phyloP scores from a whole-genome alignment of 2,797 vertebrate species.

The Spinibarbus caldwelli region DNA sequence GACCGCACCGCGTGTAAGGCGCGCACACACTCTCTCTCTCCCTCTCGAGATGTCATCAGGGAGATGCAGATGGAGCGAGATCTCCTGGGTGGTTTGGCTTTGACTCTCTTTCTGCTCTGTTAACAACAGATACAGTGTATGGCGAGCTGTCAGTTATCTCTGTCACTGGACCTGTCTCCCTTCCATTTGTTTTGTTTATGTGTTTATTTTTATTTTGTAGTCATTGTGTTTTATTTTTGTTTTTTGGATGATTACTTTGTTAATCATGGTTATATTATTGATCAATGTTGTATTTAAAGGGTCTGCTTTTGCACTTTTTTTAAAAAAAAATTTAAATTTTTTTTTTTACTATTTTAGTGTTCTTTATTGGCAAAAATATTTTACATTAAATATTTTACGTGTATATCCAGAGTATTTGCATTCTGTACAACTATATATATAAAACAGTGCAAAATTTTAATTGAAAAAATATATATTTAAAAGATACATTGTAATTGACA shows the following conservation, averaged over 20 bases:
- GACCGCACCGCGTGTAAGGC: not conserved
- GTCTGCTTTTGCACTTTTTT: not conserved
- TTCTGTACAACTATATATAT: not conserved
- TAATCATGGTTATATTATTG: not conserved
- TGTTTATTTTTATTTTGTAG: no score
- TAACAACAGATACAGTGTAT: conserved; percentile 2
- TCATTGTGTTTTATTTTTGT: not conserved
- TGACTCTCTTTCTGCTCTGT: conserved; percentile 21
- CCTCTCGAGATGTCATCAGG: conserved; percentile 3
- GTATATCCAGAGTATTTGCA: not conserved
- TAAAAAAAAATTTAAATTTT: no score
- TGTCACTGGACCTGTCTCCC: not conserved
- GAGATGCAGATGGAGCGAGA: conserved; percentile 7
- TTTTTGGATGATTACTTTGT: not conserved
- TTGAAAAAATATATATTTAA: no score
- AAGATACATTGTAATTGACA: not conserved
- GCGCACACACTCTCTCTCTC: not conserved
- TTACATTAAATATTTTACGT: no score
- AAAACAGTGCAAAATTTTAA: no score
- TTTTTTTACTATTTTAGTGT: not conserved
- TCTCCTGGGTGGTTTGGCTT: not conserved
- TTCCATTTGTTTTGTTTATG: not conserved
- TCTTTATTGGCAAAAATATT: not conserved
- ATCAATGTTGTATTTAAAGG: not conserved
- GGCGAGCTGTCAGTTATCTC: conserved; percentile 1